phyloP scores from a whole-genome alignment of 2,113 vertebrate species.

The Emydura subglobosa region DNA sequence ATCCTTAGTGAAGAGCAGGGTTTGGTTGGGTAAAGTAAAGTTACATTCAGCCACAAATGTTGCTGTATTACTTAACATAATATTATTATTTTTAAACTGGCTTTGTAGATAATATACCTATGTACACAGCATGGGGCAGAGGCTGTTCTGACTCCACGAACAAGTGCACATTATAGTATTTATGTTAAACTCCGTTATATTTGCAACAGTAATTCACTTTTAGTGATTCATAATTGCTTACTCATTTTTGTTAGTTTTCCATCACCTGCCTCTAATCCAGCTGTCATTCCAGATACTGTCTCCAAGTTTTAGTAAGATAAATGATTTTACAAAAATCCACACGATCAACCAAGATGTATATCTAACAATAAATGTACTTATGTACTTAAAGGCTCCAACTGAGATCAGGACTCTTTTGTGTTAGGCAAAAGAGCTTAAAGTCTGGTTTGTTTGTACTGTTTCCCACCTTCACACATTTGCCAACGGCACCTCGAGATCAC shows the following conservation, averaged over 20 bases:
- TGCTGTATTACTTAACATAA: not conserved
- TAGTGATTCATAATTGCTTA: not conserved
- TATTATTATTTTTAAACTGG: not conserved
- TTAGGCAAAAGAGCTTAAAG: too few relatives aligned
- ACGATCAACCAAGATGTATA: not conserved
- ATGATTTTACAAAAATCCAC: not conserved
- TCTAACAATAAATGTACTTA: not conserved
- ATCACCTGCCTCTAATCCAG: not conserved
- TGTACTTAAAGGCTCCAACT: not conserved
- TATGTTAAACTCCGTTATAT: not conserved
- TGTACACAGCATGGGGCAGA: not conserved
- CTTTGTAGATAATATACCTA: not conserved
- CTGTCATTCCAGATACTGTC: not conserved
- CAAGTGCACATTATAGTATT: not conserved
- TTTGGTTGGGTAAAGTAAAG: not conserved
- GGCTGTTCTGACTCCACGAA: not conserved
- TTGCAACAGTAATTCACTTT: not conserved
- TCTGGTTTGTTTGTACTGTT: too few relatives aligned
- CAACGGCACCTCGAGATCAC: not conserved
- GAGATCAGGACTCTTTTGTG: not conserved
- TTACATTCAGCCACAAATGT: not conserved
- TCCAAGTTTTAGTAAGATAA: not conserved
- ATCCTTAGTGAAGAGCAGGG: not conserved
- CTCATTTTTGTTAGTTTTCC: not conserved
- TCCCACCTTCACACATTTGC: not conserved